phyloP scores from a whole-genome alignment of 2,113 vertebrate species.

The Chiloscyllium plagiosum region DNA sequence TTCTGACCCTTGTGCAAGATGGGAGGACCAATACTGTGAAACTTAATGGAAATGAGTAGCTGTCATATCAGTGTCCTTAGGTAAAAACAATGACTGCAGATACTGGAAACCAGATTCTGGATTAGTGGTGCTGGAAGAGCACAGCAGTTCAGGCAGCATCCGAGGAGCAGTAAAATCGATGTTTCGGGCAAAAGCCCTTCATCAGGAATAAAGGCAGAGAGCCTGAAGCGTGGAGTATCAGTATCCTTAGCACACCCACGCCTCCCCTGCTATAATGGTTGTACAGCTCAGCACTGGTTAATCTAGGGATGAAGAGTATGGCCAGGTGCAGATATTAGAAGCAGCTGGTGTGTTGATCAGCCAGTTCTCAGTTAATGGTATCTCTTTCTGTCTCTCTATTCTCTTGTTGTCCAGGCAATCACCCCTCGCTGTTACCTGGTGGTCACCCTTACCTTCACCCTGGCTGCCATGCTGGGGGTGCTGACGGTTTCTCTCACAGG shows the following conservation, averaged over 20 bases:
- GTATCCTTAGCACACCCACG: too few relatives aligned
- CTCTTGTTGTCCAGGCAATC: constrained; percentile 43
- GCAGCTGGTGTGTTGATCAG: neutral
- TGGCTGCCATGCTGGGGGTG: constrained; percentile 63
- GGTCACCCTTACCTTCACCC: constrained; percentile 66
- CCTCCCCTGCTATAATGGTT: neutral
- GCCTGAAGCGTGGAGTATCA: too few relatives aligned
- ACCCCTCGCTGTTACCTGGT: constrained; percentile 62
- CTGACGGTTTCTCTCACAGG: constrained; percentile 66
- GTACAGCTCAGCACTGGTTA: neutral
- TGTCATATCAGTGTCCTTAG: too few relatives aligned
- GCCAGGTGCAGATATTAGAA: neutral
- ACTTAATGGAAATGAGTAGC: too few relatives aligned
- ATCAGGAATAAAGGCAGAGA: too few relatives aligned
- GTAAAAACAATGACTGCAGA: too few relatives aligned
- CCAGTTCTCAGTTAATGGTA: neutral
- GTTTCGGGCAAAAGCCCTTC: too few relatives aligned
- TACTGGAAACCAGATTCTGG: too few relatives aligned
- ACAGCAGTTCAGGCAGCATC: too few relatives aligned
- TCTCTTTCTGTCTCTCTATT: neutral
- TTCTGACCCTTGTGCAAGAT: neutral
- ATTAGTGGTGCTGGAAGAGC: too few relatives aligned
- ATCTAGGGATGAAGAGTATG: neutral
- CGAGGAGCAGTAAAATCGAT: too few relatives aligned
- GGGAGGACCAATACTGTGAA: neutral